Conservation (phyloP, 2,888 invertebrate genomes). For the Latrodectus hesperus region DNA sequence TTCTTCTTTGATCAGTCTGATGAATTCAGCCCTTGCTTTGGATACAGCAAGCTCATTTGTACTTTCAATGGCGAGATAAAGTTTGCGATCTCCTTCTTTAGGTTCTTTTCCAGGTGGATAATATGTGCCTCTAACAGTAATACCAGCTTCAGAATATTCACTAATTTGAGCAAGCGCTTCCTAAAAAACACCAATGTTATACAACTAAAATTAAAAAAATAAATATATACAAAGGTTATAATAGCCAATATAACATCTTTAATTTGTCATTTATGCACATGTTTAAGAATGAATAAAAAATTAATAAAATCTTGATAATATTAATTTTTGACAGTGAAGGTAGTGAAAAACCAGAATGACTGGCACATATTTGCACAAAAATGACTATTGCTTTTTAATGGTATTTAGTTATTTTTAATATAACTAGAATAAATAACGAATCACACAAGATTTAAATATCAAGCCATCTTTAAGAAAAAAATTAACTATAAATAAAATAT, state of each 20-base stretch:
- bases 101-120: conserved; percentile 91
- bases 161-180: conserved; percentile 98
- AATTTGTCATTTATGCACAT: background rate
- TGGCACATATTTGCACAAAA: no score
- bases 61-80: conserved; percentile 98
- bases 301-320: background rate
- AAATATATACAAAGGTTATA: background rate
- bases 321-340: no score
- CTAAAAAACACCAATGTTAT: conserved; percentile 76
- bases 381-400: no score
- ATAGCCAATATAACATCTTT: background rate
- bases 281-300: background rate
- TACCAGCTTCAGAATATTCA: conserved; percentile 98
- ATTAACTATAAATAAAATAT: no score
- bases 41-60: conserved; percentile 96
- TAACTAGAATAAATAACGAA: no score
- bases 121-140: conserved; percentile 96
- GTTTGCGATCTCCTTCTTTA: conserved; percentile 93
- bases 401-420: no score
- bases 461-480: no score
- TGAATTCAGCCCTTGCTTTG: conserved; percentile 97
- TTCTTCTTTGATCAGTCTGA: conserved; percentile 97
- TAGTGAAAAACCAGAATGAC: no score
- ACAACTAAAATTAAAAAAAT: background rate
- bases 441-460: no score